phyloP scores from a whole-genome alignment of 2,113 vertebrate genomes.

The Mionectes macconnelli region DNA sequence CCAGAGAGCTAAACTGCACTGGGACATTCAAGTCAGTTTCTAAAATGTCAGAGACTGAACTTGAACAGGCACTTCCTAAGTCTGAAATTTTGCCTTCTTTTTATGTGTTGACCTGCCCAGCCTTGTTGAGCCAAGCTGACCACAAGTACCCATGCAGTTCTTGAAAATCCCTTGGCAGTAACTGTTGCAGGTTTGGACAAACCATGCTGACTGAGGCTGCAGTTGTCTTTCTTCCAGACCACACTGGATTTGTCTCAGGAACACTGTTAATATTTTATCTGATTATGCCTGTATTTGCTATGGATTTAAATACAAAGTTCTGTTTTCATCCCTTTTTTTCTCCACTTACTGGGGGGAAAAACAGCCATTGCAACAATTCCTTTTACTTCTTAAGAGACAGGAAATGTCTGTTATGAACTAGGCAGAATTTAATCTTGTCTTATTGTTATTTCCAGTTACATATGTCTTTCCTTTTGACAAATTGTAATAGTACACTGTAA shows the following conservation, averaged over 20 bases:
- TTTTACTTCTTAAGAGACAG: not conserved
- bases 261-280: not conserved
- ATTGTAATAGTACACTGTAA: not conserved
- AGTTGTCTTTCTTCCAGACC: not conserved
- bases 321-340: not conserved
- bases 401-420: not conserved
- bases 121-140: not conserved
- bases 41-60: not conserved
- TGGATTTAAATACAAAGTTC: not conserved
- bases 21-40: not conserved
- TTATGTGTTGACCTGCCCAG: not conserved
- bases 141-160: rapidly evolving
- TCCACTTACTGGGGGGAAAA: not conserved
- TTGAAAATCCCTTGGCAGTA: not conserved
- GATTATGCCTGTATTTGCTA: not conserved
- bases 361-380: not conserved
- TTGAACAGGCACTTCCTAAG: not conserved
- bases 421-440: not conserved
- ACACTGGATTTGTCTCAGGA: not conserved
- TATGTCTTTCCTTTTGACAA: not conserved
- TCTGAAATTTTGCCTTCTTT: not conserved
- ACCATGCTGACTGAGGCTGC: not conserved
- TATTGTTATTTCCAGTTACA: not conserved
- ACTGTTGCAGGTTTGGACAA: not conserved
- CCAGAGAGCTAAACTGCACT: not conserved